phyloP scores from a whole-genome alignment of 2,888 invertebrate genomes.

The Oxytorus armatus region DNA sequence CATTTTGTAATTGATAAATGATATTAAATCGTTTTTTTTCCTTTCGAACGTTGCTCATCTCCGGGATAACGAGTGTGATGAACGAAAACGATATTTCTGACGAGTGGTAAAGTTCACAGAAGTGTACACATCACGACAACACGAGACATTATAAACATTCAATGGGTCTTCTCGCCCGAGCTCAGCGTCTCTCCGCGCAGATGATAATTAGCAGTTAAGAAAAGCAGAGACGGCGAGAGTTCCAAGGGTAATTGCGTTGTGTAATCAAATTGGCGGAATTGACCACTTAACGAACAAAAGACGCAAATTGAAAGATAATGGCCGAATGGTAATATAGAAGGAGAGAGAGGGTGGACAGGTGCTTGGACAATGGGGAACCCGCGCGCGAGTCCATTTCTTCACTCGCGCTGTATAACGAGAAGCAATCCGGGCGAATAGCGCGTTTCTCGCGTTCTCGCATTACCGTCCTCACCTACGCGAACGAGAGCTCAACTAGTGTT shows the following conservation, averaged over 20 bases:
- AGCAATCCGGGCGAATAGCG: neutral
- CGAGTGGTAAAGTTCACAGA: slow-evolving; percentile 26
- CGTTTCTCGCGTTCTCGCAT: neutral
- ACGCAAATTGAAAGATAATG: slow-evolving; percentile 76
- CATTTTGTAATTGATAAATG: no score
- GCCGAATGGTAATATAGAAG: slow-evolving; percentile 64
- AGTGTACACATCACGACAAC: neutral
- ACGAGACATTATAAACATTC: slow-evolving; percentile 5
- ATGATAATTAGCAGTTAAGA: slow-evolving; percentile 73
- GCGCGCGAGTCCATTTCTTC: slow-evolving; percentile 46
- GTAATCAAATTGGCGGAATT: slow-evolving; percentile 73
- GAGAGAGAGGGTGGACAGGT: slow-evolving; percentile 64
- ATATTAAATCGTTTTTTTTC: neutral
- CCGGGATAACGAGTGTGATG: slow-evolving; percentile 5
- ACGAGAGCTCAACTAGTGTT: neutral
- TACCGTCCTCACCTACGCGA: neutral
- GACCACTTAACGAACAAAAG: slow-evolving; percentile 74
- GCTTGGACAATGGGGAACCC: slow-evolving; percentile 65
- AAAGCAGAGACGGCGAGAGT: slow-evolving; percentile 49
- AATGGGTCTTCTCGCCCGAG: neutral
- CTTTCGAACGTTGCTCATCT: neutral
- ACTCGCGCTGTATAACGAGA: slow-evolving; percentile 6
- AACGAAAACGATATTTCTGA: neutral
- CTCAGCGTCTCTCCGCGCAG: neutral
- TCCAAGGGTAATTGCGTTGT: slow-evolving; percentile 70